phyloP scores from a whole-genome alignment of 2,113 vertebrate genomes.

The Eupsittula cactorum region DNA sequence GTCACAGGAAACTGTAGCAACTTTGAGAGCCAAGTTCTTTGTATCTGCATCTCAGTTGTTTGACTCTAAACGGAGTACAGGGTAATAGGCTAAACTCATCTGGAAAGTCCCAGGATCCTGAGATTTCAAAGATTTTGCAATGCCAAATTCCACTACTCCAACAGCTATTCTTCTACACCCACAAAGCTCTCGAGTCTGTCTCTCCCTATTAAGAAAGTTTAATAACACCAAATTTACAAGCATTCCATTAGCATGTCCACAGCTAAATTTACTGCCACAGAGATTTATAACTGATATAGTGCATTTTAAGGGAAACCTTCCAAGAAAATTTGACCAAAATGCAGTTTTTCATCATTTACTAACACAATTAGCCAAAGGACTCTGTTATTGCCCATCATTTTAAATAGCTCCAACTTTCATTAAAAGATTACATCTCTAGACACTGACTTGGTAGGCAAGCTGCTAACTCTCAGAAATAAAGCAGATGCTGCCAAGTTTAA shows the following conservation, averaged over 20 bases:
- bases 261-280: background rate
- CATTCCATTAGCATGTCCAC: background rate
- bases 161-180: conserved; percentile 47
- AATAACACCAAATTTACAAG: background rate
- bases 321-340: background rate
- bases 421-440: conserved; percentile 13
- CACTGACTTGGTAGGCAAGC: background rate
- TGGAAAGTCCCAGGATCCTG: conserved; percentile 2
- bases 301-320: background rate
- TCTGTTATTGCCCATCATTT: background rate
- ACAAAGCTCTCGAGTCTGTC: conserved; percentile 29
- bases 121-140: background rate
- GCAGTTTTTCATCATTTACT: background rate
- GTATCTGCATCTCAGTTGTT: background rate
- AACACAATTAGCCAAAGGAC: background rate
- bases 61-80: background rate
- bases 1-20: conserved; percentile 3
- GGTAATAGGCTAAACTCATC: background rate
- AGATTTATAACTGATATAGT: background rate
- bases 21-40: background rate
- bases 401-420: background rate
- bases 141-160: conserved; percentile 29
- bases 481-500: conserved; percentile 13
- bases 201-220: conserved; percentile 39
- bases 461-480: conserved; percentile 9